Conservation (phyloP, 2,113 vertebrate genomes). For the Zapornia atra region DNA sequence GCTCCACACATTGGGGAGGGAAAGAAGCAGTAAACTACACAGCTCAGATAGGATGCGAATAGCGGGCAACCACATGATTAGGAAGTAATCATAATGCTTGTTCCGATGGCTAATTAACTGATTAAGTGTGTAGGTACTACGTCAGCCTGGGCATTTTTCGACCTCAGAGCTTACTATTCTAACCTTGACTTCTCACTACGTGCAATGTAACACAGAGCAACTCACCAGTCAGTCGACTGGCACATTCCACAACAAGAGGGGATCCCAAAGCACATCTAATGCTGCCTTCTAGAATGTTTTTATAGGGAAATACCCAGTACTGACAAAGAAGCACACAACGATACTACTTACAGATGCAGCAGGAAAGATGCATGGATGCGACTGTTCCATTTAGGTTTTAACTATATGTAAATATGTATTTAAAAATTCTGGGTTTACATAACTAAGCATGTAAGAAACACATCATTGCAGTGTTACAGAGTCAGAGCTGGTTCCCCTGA, state of each 20-base stretch:
- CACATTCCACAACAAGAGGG: background rate
- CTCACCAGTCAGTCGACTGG: background rate
- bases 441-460: background rate
- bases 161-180: background rate
- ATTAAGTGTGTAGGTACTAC: background rate
- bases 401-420: background rate
- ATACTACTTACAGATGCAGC: background rate
- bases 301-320: background rate
- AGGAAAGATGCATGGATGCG: background rate
- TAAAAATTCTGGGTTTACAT: background rate
- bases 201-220: background rate
- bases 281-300: background rate
- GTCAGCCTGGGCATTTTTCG: background rate
- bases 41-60: background rate
- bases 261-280: background rate
- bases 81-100: background rate
- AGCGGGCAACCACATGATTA: background rate
- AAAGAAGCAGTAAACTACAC: background rate
- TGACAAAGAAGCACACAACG: background rate
- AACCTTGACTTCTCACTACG: background rate
- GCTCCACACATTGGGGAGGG: rapidly evolving
- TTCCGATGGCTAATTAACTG: background rate
- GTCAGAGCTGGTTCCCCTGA: background rate
- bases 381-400: background rate
- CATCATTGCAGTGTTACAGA: background rate